These are phyloP conservation scores for Meta bourneti DNA, from an alignment of 2,888 invertebrate genomes.

Conservation along the genomic window DNA sequence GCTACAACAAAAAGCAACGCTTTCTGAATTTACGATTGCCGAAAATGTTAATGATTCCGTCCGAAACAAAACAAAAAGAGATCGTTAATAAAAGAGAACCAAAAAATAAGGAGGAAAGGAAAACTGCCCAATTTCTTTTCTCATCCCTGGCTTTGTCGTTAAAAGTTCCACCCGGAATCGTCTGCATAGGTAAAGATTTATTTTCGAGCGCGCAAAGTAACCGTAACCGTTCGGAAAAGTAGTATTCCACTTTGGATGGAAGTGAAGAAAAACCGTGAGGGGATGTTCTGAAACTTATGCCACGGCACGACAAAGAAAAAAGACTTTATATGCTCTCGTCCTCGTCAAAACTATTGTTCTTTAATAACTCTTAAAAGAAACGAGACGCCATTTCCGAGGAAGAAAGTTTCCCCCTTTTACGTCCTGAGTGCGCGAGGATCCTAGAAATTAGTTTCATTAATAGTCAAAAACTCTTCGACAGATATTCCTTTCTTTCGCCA, in stretches of 20 bases:
- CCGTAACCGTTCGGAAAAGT: constrained; percentile 49
- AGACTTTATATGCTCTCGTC: constrained; percentile 15
- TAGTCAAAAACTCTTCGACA: constrained; percentile 68
- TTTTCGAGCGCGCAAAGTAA: constrained; percentile 37
- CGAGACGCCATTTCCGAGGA: constrained; percentile 33
- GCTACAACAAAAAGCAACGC: not conserved
- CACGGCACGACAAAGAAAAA: constrained; percentile 15
- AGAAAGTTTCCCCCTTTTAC: constrained; percentile 48
- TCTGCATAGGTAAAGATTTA: constrained; percentile 37
- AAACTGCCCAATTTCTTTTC: constrained; percentile 5
- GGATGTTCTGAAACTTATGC: constrained; percentile 40
- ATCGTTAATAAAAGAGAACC: not conserved
- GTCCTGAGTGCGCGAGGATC: constrained; percentile 13
- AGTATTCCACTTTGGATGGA: not conserved
- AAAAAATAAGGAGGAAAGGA: constrained; percentile 2
- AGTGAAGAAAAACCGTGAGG: constrained; percentile 19
- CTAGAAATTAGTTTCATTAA: constrained; percentile 73
- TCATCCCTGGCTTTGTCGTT: constrained; percentile 34
- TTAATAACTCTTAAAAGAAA: constrained; percentile 73
- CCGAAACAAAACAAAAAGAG: not conserved
- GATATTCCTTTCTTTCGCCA: constrained; percentile 31
- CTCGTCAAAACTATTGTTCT: constrained; percentile 70
- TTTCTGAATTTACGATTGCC: not conserved
- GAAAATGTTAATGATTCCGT: not conserved
- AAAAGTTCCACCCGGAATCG: constrained; percentile 46